phyloP scores from a whole-genome alignment of 2,113 vertebrate species.

The Stomatorhinus ivindoensis region DNA sequence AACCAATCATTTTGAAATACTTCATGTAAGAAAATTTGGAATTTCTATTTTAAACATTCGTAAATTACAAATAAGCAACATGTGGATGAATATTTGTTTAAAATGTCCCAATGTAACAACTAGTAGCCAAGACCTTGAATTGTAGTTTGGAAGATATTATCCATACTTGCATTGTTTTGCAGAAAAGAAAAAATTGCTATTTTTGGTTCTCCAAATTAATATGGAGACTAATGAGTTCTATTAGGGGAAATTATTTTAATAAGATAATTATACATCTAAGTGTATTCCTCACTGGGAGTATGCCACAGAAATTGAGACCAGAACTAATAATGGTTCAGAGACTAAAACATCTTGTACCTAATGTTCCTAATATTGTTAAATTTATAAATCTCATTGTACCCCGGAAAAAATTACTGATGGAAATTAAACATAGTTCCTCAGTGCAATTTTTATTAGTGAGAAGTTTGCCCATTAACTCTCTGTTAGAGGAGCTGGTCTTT shows the following conservation, averaged over 20 bases:
- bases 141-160: background rate
- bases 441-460: background rate
- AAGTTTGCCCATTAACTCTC: background rate
- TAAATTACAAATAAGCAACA: background rate
- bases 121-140: background rate
- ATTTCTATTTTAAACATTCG: background rate
- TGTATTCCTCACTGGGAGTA: background rate
- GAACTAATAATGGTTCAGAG: background rate
- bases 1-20: background rate
- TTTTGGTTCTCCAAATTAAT: background rate
- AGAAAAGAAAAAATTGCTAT: background rate
- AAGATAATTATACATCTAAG: background rate
- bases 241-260: background rate
- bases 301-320: background rate
- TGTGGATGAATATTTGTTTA: background rate
- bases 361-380: background rate
- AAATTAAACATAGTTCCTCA: background rate
- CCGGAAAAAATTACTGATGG: background rate
- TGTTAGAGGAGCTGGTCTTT: conserved; percentile 11
- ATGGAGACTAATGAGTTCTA: background rate
- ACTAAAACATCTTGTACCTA: background rate
- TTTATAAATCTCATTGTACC: background rate
- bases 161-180: background rate
- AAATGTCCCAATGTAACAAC: background rate
- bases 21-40: background rate